Evolutionary conservation across 2,797 vertebrate genomes (phyloP).

Genomic region (Poecilia gillii): DNA sequence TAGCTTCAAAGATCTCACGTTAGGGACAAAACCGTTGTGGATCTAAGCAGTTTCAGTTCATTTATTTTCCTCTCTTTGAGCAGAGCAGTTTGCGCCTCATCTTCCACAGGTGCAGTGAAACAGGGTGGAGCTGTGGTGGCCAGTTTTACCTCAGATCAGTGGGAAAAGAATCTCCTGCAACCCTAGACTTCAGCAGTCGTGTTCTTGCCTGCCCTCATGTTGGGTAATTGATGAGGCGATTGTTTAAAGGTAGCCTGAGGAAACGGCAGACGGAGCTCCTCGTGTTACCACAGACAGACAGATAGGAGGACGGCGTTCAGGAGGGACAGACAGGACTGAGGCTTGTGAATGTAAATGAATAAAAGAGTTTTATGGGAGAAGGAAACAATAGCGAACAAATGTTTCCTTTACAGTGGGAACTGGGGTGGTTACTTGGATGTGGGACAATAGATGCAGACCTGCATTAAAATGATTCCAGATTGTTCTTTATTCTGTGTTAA

Average conservation of each 20-base stretch:
- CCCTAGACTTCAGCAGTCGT: slow-evolving; percentile 52
- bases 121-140: slow-evolving; percentile 61
- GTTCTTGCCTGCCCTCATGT: slow-evolving; percentile 32
- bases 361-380: slow-evolving; percentile 48
- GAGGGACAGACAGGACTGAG: slow-evolving; percentile 45
- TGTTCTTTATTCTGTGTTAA: not conserved
- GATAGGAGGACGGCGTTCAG: slow-evolving; percentile 28
- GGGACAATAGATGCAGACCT: slow-evolving; percentile 26
- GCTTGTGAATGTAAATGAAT: slow-evolving; percentile 34
- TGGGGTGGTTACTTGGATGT: slow-evolving; percentile 3
- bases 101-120: slow-evolving; percentile 52
- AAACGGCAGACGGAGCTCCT: slow-evolving; percentile 56
- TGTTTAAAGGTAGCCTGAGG: slow-evolving; percentile 62
- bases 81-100: slow-evolving; percentile 29
- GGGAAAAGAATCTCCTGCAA: slow-evolving; percentile 73
- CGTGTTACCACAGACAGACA: slow-evolving; percentile 66
- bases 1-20: slow-evolving; percentile 28
- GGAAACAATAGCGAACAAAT: slow-evolving; percentile 27
- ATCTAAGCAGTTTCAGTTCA: slow-evolving; percentile 22
- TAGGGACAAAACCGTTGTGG: slow-evolving; percentile 10
- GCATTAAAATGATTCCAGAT: not conserved
- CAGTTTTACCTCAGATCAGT: slow-evolving; percentile 56
- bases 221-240: slow-evolving; percentile 78
- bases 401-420: slow-evolving; percentile 11
- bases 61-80: slow-evolving; percentile 13